These are phyloP conservation scores for Gonocerus acuteangulatus DNA, from an alignment of 2,888 invertebrate genomes.

Conservation along the genomic window DNA sequence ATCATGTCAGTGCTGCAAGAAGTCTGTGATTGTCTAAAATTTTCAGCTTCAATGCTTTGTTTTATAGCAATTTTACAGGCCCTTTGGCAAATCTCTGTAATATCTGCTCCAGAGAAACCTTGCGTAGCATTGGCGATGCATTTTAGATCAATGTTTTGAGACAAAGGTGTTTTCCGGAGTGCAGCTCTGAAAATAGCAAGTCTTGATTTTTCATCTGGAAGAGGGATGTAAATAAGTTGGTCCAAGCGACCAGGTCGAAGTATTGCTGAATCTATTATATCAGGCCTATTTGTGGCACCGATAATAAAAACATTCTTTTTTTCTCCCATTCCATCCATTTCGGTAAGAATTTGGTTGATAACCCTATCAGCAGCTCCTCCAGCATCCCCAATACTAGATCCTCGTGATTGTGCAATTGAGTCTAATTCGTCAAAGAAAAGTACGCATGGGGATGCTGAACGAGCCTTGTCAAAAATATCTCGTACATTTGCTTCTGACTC, in stretches of 20 bases:
- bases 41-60: constrained; percentile 48
- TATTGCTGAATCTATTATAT: constrained; percentile 99
- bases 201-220: constrained; percentile 97
- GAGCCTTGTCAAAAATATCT: constrained; percentile 98
- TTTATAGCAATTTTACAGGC: constrained; percentile 55
- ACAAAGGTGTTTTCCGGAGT: constrained; percentile 90
- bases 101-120: constrained; percentile 55
- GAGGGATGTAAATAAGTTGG: constrained; percentile 98
- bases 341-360: constrained; percentile 98
- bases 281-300: constrained; percentile 87
- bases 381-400: constrained; percentile 93
- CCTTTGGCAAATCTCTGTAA: constrained; percentile 56
- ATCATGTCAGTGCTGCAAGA: constrained; percentile 24
- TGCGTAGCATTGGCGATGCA: constrained; percentile 55
- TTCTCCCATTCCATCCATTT: constrained; percentile 99
- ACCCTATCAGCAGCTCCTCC: constrained; percentile 98
- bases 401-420: constrained; percentile 97
- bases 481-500: constrained; percentile 99
- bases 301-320: constrained; percentile 99
- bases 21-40: constrained; percentile 2
- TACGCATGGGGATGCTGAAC: constrained; percentile 97
- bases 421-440: constrained; percentile 99
- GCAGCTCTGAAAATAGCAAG: constrained; percentile 93
- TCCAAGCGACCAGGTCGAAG: constrained; percentile 96
- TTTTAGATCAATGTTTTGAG: constrained; percentile 80